Conservation (phyloP, 2,888 invertebrate species). For the Eilema sororculum region DNA sequence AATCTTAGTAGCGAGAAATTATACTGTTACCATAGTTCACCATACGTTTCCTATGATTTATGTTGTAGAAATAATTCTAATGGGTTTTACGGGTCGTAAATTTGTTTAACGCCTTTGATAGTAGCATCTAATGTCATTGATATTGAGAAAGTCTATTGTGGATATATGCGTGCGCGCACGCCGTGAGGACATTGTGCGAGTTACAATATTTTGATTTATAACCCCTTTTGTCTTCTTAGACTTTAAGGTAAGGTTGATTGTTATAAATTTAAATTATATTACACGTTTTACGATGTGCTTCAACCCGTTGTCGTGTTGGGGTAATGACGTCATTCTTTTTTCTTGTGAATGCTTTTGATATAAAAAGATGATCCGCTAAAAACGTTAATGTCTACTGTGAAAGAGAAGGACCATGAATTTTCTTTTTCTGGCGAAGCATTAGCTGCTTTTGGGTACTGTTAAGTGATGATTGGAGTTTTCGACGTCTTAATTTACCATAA, state of each 20-base stretch:
- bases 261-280: constrained; percentile 39
- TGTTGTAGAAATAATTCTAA: constrained; percentile 66
- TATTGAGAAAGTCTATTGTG: constrained; percentile 63
- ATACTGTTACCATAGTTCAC: constrained; percentile 49
- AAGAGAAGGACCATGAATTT: not conserved
- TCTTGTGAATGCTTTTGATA: constrained; percentile 2
- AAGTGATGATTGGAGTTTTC: not conserved
- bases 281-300: constrained; percentile 28
- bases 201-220: constrained; percentile 61
- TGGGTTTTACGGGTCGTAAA: constrained; percentile 79
- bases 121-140: constrained; percentile 61
- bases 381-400: not conserved
- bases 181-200: constrained; percentile 48
- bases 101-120: constrained; percentile 71
- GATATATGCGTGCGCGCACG: constrained; percentile 59
- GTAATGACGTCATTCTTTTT: constrained; percentile 37
- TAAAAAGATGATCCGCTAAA: not conserved
- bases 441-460: not conserved
- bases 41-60: constrained; percentile 52
- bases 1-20: constrained; percentile 69
- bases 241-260: constrained; percentile 34
- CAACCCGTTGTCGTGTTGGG: constrained; percentile 13
- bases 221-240: constrained; percentile 53
- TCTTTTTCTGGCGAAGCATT: not conserved
- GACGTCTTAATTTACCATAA: too few species aligned